Conservation (phyloP, 2,888 invertebrate genomes). For the Chymomyza procnemis region DNA sequence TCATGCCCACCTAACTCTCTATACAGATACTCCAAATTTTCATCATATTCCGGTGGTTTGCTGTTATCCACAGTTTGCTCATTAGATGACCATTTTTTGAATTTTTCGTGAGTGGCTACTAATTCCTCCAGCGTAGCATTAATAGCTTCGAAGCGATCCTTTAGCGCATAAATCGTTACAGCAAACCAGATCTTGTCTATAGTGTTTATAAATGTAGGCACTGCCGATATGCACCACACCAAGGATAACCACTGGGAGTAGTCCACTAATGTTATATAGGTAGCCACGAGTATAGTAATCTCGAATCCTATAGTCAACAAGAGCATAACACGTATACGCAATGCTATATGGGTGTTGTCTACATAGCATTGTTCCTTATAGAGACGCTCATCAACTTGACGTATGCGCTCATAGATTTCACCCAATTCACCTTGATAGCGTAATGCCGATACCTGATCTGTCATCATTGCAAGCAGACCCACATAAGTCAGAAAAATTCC, state of each 20-base stretch:
- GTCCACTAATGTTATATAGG: slow-evolving; percentile 68
- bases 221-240: slow-evolving; percentile 70
- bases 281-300: slow-evolving; percentile 62
- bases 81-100: slow-evolving; percentile 45
- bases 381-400: slow-evolving; percentile 74
- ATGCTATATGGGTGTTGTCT: slow-evolving; percentile 61
- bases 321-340: slow-evolving; percentile 70
- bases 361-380: slow-evolving; percentile 69
- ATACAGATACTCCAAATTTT: slow-evolving; percentile 63
- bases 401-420: slow-evolving; percentile 74
- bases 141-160: slow-evolving; percentile 74
- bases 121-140: slow-evolving; percentile 62
- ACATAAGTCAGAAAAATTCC: slow-evolving; percentile 78
- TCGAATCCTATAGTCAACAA: slow-evolving; percentile 66
- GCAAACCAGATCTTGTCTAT: slow-evolving; percentile 78
- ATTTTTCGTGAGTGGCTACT: slow-evolving; percentile 67
- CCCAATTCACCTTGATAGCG: slow-evolving; percentile 74
- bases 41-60: slow-evolving; percentile 54
- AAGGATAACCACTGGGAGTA: slow-evolving; percentile 63
- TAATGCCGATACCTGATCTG: slow-evolving; percentile 75
- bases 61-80: slow-evolving; percentile 20
- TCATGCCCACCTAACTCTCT: slow-evolving; percentile 61
- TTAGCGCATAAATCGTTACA: slow-evolving; percentile 71
- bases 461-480: slow-evolving; percentile 76
- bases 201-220: slow-evolving; percentile 76